Evolutionary conservation across 2,797 vertebrate genomes (phyloP).

Genomic region (Denticeps clupeoides): DNA sequence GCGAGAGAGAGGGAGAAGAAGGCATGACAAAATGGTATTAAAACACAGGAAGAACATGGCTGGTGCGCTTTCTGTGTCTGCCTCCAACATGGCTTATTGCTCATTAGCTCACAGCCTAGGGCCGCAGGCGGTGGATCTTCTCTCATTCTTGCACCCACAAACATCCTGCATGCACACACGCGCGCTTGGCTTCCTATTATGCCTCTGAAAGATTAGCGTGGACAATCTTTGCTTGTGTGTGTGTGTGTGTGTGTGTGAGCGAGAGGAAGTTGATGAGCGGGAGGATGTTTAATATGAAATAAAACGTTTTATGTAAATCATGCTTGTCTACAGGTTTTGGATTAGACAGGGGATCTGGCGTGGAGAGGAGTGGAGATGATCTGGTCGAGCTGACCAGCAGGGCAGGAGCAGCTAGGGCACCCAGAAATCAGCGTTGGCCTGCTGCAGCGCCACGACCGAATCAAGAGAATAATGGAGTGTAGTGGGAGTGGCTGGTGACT

Average conservation of each 20-base stretch:
- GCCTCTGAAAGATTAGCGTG: conserved; percentile 15
- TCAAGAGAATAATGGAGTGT: too few relatives aligned
- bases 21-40: background rate
- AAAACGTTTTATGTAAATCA: conserved; percentile 13
- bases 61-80: conserved; percentile 7
- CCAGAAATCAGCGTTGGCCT: too few relatives aligned
- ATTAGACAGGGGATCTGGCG: background rate
- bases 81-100: conserved; percentile 5
- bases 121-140: conserved; percentile 4
- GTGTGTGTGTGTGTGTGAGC: too few relatives aligned
- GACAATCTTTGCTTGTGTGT: too few relatives aligned
- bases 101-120: conserved; percentile 13
- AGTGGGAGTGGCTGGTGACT: too few relatives aligned
- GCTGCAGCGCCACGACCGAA: too few relatives aligned
- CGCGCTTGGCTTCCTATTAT: conserved; percentile 1
- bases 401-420: too few relatives aligned
- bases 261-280: background rate
- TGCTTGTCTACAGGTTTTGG: background rate
- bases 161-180: conserved; percentile 6
- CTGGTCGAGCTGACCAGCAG: too few relatives aligned
- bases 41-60: background rate
- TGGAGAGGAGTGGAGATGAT: too few relatives aligned
- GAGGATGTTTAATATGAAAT: conserved; percentile 20
- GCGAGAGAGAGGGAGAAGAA: background rate
- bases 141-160: too few relatives aligned